Evolutionary conservation across 2,888 invertebrate genomes (phyloP).

Genomic region (Dolichopus griseipennis): DNA sequence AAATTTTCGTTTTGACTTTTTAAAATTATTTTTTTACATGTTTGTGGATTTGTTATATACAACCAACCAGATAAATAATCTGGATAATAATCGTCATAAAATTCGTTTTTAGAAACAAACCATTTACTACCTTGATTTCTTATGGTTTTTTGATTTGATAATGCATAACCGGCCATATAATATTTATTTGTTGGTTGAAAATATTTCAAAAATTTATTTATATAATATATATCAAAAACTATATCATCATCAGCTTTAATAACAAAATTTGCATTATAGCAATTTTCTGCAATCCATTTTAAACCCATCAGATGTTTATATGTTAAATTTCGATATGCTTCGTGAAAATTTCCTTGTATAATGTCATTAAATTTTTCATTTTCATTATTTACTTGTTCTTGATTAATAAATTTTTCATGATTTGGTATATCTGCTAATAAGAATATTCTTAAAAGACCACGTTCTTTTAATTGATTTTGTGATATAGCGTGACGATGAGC

Average conservation of each 20-base stretch:
- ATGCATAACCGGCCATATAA: conserved; percentile 57
- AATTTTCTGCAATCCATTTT: conserved; percentile 60
- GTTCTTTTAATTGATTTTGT: conserved; percentile 46
- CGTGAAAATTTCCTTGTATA: conserved; percentile 65
- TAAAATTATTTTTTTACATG: conserved; percentile 50
- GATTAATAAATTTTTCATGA: conserved; percentile 47
- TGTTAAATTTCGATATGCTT: conserved; percentile 72
- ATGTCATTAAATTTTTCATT: conserved; percentile 57
- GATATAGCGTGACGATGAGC: conserved; percentile 62
- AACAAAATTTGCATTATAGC: conserved; percentile 53
- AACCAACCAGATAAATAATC: conserved; percentile 76
- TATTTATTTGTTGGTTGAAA: conserved; percentile 33
- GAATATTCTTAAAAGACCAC: conserved; percentile 59
- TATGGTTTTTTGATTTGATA: conserved; percentile 55
- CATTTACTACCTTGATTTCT: conserved; percentile 65
- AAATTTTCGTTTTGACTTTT: conserved; percentile 51
- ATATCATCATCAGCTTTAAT: conserved; percentile 79
- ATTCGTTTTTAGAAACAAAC: conserved; percentile 66
- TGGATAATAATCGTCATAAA: conserved; percentile 53
- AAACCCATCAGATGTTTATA: conserved; percentile 76
- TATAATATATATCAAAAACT: conserved; percentile 57
- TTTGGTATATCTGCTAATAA: conserved; percentile 54
- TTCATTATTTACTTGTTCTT: conserved; percentile 54
- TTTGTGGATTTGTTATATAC: conserved; percentile 62
- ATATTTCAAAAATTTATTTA: conserved; percentile 44